Evolutionary conservation across 2,797 vertebrate genomes (phyloP), one percentile per base, ranked within the genome.

Genomic region (Melanotaenia maccullochi): DNA sequence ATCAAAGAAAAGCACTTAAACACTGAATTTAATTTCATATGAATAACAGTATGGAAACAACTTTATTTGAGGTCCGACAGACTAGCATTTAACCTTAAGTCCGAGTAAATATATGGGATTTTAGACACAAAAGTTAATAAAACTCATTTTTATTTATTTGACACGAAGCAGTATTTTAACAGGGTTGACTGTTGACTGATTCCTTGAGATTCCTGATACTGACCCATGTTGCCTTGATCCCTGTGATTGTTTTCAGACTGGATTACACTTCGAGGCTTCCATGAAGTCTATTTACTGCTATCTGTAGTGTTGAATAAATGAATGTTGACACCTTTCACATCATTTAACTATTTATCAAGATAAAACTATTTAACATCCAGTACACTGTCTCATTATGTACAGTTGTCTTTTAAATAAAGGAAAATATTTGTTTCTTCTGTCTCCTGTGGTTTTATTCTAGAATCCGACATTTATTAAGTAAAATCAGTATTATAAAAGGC

Each of bases 391-490:
- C 38, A 36, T 63, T 47, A 67, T 94, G 91, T 94, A 76, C 78
- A 89, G 68, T 62, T 86, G 82, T 83, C 62, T 83, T 84, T 85
- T 86, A 64, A 98, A 99, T 98, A 99, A 98, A 99, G 96, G 96
- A 95, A 96, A 96, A 96, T 96, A 96, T 95, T 97, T 96, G 95
- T 96, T 97, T 97, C 95, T 94, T 93, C 93, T 81, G 95, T 93
- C 84, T 94, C 91, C 71, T 91, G 89, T 93, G 90, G 78, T 87
- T 94, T 93, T 91, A 80, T 87, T 90, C 65, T 71, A 5, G 69
- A 64, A 65, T 60, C 38, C 47, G 16, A 8, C 60, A 20, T 77
- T 78, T 35, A 54, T 36, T 64, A 42, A 38, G 8, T 1, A 25
- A 69, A 68, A 71, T 60, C 18, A 38, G 1, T 36, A 70, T 68